Evolutionary conservation across 1,140 invertebrate genomes (phyloP).

Genomic region (Monochamus saltuarius): DNA sequence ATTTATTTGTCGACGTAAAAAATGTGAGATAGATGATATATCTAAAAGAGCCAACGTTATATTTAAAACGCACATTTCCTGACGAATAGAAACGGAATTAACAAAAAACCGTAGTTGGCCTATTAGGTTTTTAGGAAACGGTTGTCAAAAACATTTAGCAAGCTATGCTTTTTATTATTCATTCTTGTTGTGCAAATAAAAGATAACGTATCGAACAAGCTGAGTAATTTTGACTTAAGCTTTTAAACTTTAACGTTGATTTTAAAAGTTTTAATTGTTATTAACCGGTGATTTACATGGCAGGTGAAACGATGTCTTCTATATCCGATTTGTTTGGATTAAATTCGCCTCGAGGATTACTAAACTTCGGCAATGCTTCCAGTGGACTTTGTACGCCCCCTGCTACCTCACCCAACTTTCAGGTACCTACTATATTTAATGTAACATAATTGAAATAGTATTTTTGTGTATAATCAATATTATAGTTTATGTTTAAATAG

Average conservation of each 20-base stretch:
- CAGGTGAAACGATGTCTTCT: conserved; percentile 51
- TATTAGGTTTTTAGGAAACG: conserved; percentile 5
- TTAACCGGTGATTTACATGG: conserved; percentile 30
- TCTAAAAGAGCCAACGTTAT: too few species aligned
- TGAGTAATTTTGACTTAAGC: conserved; percentile 32
- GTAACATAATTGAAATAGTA: too few species aligned
- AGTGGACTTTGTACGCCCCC: conserved; percentile 43
- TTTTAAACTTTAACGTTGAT: conserved; percentile 33
- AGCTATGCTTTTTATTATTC: conserved; percentile 15
- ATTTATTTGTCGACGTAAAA: too few species aligned
- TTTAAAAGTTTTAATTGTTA: conserved; percentile 25
- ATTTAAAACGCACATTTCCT: background rate
- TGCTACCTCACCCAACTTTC: conserved; percentile 41
- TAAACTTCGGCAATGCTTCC: conserved; percentile 45
- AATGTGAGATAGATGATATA: too few species aligned
- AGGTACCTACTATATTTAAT: conserved; percentile 42
- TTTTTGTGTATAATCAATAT: too few species aligned
- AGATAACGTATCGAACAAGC: conserved; percentile 16
- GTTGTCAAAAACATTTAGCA: conserved; percentile 3
- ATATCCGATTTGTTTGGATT: conserved; percentile 58
- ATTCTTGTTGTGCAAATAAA: conserved; percentile 26
- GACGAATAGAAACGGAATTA: background rate
- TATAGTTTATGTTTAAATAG: too few species aligned
- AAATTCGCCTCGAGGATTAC: conserved; percentile 55
- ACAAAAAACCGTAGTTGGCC: conserved; percentile 16